Evolutionary conservation across 2,797 vertebrate genomes (phyloP).

Genomic region (Sebastiscus tertius): DNA sequence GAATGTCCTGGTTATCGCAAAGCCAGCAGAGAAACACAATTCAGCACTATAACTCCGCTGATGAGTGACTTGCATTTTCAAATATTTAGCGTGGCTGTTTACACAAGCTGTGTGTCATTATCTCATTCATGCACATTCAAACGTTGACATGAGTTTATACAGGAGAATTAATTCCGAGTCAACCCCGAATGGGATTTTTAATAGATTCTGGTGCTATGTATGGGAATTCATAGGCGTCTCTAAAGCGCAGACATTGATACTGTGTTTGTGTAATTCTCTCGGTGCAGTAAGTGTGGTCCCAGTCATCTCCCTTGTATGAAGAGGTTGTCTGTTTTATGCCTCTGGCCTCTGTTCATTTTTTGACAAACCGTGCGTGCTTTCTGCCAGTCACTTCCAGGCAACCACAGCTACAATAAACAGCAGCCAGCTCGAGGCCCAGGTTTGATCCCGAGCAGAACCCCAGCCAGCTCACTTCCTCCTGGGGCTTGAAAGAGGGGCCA

Average conservation of each 20-base stretch:
- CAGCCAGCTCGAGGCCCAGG: slow-evolving; percentile 67
- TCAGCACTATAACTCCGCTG: slow-evolving; percentile 64
- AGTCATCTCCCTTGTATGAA: slow-evolving; percentile 66
- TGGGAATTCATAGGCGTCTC: slow-evolving; percentile 47
- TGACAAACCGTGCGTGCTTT: slow-evolving; percentile 73
- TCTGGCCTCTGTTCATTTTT: slow-evolving; percentile 69
- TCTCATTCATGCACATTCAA: slow-evolving; percentile 74
- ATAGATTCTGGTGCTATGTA: slow-evolving; percentile 61
- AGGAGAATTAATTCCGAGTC: slow-evolving; percentile 61
- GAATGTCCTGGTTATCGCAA: slow-evolving; percentile 81
- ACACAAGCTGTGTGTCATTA: slow-evolving; percentile 65
- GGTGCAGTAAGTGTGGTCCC: slow-evolving; percentile 70
- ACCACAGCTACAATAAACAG: slow-evolving; percentile 80
- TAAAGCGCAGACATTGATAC: slow-evolving; percentile 59
- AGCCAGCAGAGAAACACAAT: slow-evolving; percentile 79
- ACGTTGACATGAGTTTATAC: slow-evolving; percentile 57
- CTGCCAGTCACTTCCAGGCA: slow-evolving; percentile 82
- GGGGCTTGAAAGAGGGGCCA: slow-evolving; percentile 79
- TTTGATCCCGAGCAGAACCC: slow-evolving; percentile 90
- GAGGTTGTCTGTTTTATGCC: slow-evolving; percentile 71
- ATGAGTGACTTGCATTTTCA: slow-evolving; percentile 79
- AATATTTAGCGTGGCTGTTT: slow-evolving; percentile 69
- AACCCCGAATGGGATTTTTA: slow-evolving; percentile 52
- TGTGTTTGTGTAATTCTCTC: slow-evolving; percentile 56
- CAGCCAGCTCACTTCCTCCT: slow-evolving; percentile 85